Evolutionary conservation across 1,140 invertebrate genomes (phyloP).

Genomic region (Spodoptera litura): DNA sequence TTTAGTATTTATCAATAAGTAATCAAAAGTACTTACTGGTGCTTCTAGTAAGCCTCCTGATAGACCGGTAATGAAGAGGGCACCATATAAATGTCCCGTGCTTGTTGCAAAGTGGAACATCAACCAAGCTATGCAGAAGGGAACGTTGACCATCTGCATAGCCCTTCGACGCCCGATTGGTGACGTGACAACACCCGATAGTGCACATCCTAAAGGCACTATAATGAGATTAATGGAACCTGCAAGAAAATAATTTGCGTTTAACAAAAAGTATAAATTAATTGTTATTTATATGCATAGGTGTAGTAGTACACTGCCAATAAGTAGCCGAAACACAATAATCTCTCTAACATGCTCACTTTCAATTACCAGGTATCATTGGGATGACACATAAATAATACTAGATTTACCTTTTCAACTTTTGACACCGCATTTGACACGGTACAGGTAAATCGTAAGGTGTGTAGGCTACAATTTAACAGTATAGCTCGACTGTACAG

Average conservation of each 20-base stretch:
- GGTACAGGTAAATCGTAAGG: no score
- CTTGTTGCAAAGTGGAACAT: constrained; percentile 88
- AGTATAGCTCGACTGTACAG: no score
- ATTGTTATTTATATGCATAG: no score
- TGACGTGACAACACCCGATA: constrained; percentile 90
- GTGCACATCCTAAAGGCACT: constrained; percentile 91
- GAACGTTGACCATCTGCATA: constrained; percentile 91
- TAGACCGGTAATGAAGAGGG: constrained; percentile 89
- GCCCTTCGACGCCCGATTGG: constrained; percentile 89
- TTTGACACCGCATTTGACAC: no score
- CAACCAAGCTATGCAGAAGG: constrained; percentile 91
- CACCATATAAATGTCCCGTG: constrained; percentile 88
- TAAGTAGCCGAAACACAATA: no score
- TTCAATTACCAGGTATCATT: no score
- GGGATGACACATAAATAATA: no score
- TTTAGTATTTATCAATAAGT: neutral
- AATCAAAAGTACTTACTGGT: constrained; percentile 87
- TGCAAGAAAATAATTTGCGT: constrained; percentile 66
- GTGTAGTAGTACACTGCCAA: no score
- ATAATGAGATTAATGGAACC: constrained; percentile 92
- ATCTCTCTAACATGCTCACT: no score
- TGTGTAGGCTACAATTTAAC: no score
- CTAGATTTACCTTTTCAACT: no score
- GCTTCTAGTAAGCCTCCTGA: constrained; percentile 92
- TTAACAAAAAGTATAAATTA: no score